Base-by-base conservation (phyloP, 2,113 vertebrate species). In the Petaurus breviceps region DNA sequence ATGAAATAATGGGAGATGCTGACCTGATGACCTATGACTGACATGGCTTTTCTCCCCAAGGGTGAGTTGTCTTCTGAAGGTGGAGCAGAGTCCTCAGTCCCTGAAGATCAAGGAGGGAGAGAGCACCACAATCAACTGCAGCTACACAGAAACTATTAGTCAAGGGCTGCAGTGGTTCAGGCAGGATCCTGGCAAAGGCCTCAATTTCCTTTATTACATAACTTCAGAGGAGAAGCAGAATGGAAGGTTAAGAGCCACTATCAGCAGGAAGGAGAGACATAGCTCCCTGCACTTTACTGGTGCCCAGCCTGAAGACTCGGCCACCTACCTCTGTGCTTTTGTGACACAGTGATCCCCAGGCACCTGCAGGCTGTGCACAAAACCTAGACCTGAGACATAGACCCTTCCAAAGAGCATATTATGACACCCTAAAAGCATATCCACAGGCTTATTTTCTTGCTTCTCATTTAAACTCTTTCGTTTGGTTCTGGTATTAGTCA, bases 271-370 rank as follows among this genome's bases (percentile, higher is more conserved):
- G 47, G 68, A 61, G 3, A 31, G 0, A 0, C 2, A 0, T 0
- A 0, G 91, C 31, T 94, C 91, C 25, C 37, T 98, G 94, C 10
- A 50, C 46, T 93, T 98, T 91, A 91, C 22, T 51, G 89, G 53
- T 14, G 89, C 91, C 10, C 68, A 95, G 68, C n/a, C 16, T 24
- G 47, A 57, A 0, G 92, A 98, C n/a, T 93, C 97, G 16, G 97
- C 96, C n/a, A 50, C 90, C 52, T 98, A 97, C 91, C 24, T 97
- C 90, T 97, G 98, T 91, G 96, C 95, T 61, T 52, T 22, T 31
- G 95, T 43, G 1, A 8, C 97, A 97, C 95, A 97, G 68, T 61
- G 51, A n/a, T 91, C 2, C 46, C 84, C 16, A 43, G 4, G 0
- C 23, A 25, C 16, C 52, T 51, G 49, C 31, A 94, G 91, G 61